These are phyloP conservation scores for Cybosia mesomella DNA, from an alignment of 2,888 invertebrate species.

Conservation along the genomic window DNA sequence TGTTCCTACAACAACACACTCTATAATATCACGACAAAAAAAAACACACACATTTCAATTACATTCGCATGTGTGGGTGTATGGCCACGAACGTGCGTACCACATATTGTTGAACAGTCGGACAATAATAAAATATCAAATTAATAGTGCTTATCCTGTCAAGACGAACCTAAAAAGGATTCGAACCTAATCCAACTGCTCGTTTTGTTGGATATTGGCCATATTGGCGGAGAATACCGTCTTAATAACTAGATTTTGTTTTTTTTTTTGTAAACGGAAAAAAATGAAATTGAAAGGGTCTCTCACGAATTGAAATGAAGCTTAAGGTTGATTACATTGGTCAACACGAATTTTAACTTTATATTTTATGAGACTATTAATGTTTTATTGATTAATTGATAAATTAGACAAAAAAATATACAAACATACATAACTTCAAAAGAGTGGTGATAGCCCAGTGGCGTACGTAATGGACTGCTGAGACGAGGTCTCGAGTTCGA, in stretches of 20 bases:
- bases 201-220: constrained; percentile 1
- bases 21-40: background rate
- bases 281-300: too few species aligned
- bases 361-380: too few species aligned
- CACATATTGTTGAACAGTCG: constrained; percentile 17
- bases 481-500: too few species aligned
- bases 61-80: constrained; percentile 42
- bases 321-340: too few species aligned
- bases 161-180: constrained; percentile 17
- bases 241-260: background rate
- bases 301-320: too few species aligned
- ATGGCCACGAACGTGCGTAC: constrained; percentile 32
- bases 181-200: background rate
- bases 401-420: too few species aligned
- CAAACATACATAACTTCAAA: too few species aligned
- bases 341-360: too few species aligned
- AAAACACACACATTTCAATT: constrained; percentile 21
- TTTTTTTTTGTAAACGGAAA: too few species aligned
- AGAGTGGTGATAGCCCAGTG: too few species aligned
- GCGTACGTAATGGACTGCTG: too few species aligned
- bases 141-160: constrained; percentile 40
- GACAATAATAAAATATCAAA: constrained; percentile 45
- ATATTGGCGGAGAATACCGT: background rate
- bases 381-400: too few species aligned
- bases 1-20: background rate